Evolutionary conservation across 2,113 vertebrate species (phyloP).

Genomic region (Corynorhinus townsendii): DNA sequence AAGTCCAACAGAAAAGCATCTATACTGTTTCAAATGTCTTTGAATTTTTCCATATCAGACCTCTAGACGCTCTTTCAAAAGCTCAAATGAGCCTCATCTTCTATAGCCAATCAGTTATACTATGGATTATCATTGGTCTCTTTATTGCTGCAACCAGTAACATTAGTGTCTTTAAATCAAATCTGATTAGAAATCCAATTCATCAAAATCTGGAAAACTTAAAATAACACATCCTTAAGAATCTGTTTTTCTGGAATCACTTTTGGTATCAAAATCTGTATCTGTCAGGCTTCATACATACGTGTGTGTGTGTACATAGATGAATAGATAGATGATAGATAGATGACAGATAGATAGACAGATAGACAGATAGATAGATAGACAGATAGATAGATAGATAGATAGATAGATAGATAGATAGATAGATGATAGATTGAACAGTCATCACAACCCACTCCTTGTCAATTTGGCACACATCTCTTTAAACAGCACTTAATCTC

Average conservation of each 20-base stretch:
- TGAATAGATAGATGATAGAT: no score
- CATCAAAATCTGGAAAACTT: not conserved
- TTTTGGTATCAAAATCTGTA: not conserved
- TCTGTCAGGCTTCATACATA: not conserved
- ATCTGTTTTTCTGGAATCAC: not conserved
- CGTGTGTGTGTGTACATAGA: no score
- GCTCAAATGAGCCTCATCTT: not conserved
- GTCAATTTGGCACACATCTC: not conserved
- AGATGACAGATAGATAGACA: no score
- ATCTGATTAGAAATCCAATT: not conserved
- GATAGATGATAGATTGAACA: not conserved
- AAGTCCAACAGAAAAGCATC: not conserved
- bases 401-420: no score
- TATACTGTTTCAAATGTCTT: not conserved
- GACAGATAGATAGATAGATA: no score
- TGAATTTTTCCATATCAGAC: not conserved
- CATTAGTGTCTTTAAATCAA: not conserved
- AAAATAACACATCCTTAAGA: not conserved
- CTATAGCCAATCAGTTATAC: not conserved
- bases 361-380: no score
- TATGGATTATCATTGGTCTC: not conserved
- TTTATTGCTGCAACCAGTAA: not conserved
- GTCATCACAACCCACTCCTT: not conserved
- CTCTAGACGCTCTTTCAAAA: not conserved
- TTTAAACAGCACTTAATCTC: not conserved